Percentiles rank a stretch among this genome's conserved stretches.
phyloP scores from a whole-genome alignment of 2,113 vertebrate genomes.

The Ciconia maguari region DNA sequence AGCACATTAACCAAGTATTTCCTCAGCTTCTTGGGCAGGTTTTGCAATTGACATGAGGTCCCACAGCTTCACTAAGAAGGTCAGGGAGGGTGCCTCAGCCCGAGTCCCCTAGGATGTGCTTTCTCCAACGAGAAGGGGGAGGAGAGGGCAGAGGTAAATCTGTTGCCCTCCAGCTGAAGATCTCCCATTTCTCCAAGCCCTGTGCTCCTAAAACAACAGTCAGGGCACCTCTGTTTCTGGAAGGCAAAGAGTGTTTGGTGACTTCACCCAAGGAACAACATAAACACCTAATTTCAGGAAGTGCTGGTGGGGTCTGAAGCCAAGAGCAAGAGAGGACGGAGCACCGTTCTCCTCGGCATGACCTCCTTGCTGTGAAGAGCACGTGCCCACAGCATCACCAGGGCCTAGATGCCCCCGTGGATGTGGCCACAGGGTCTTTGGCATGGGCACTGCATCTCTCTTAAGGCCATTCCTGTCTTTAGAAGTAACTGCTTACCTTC shows the following conservation, averaged over 20 bases:
- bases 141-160: background rate
- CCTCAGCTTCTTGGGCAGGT: background rate
- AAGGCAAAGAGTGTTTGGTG: background rate
- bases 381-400: background rate
- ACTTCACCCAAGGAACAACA: background rate
- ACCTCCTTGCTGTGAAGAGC: background rate
- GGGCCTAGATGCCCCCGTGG: rapidly evolving
- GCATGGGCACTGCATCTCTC: rapidly evolving
- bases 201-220: background rate
- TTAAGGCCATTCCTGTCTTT: background rate
- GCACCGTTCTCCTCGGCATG: background rate
- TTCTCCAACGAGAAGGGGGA: background rate
- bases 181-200: background rate
- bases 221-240: background rate
- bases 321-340: background rate
- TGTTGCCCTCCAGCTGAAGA: background rate
- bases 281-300: background rate
- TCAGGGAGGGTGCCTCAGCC: background rate
- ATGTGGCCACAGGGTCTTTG: background rate
- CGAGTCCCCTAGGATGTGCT: background rate
- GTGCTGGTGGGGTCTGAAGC: background rate
- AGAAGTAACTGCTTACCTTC: background rate
- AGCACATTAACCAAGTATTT: background rate
- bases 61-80: background rate
- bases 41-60: background rate